These are phyloP conservation scores for Drosophila lowei DNA, from an alignment of 1,140 invertebrate genomes.

Conservation along the genomic window DNA sequence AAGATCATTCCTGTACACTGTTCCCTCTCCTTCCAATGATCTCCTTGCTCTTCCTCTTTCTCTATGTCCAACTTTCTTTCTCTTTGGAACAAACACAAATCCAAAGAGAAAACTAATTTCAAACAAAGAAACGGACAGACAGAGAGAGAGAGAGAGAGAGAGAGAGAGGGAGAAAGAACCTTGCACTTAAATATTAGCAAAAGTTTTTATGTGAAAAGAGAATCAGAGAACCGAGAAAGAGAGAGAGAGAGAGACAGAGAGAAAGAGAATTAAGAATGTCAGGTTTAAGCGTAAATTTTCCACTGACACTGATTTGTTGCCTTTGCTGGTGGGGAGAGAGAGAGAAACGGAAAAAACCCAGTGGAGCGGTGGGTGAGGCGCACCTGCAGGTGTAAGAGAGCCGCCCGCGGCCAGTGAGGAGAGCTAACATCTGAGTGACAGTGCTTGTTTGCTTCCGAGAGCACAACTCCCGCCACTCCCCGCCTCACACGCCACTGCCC, in stretches of 20 bases:
- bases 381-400: no score
- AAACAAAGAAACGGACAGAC: slow-evolving; percentile 9
- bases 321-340: background rate
- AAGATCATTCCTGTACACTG: no score
- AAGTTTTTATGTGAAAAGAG: slow-evolving; percentile 18
- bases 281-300: slow-evolving; percentile 56
- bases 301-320: slow-evolving; percentile 68
- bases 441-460: slow-evolving; percentile 49
- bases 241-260: background rate
- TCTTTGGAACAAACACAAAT: no score
- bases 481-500: slow-evolving; percentile 1
- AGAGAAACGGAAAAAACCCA: background rate
- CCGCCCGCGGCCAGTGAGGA: background rate
- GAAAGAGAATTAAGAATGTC: slow-evolving; percentile 9
- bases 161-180: background rate
- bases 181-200: slow-evolving; percentile 52
- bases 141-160: background rate
- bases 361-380: no score
- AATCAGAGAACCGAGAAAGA: no score
- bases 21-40: no score
- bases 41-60: no score
- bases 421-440: slow-evolving; percentile 41
- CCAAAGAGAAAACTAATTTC: slow-evolving; percentile 10
- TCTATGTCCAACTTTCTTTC: no score
- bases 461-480: slow-evolving; percentile 3